Conservation (phyloP, 2,113 vertebrate species). For the Phylloscopus trochiloides region DNA sequence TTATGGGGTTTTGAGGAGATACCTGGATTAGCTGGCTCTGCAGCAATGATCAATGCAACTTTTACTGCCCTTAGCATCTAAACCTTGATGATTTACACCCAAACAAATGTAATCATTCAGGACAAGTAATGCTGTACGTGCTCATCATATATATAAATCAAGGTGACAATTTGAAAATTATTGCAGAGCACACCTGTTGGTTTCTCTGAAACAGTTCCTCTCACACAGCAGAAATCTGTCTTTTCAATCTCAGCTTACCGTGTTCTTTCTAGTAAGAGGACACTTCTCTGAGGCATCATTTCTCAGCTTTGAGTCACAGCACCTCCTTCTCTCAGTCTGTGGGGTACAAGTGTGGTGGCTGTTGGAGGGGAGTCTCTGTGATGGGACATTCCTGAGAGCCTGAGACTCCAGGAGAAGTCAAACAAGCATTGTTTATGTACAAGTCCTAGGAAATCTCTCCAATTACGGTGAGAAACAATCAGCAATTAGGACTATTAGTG, state of each 20-base stretch:
- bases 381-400: neutral
- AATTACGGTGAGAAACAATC: rapidly evolving
- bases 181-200: neutral
- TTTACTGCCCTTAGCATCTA: neutral
- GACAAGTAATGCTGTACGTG: neutral
- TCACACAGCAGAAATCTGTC: neutral
- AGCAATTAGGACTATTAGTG: neutral
- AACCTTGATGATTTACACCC: neutral
- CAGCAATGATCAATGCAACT: neutral
- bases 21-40: neutral
- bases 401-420: too few species aligned
- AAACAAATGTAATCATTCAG: neutral
- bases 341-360: neutral
- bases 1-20: neutral
- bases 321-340: too few species aligned
- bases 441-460: neutral
- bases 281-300: rapidly evolving
- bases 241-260: neutral
- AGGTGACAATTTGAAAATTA: neutral
- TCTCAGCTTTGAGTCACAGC: neutral
- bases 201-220: neutral
- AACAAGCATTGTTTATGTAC: rapidly evolving
- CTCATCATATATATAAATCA: neutral
- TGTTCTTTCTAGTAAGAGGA: neutral
- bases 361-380: neutral